These are phyloP conservation scores for Mola mola DNA, from an alignment of 2,113 vertebrate species.

Conservation along the genomic window DNA sequence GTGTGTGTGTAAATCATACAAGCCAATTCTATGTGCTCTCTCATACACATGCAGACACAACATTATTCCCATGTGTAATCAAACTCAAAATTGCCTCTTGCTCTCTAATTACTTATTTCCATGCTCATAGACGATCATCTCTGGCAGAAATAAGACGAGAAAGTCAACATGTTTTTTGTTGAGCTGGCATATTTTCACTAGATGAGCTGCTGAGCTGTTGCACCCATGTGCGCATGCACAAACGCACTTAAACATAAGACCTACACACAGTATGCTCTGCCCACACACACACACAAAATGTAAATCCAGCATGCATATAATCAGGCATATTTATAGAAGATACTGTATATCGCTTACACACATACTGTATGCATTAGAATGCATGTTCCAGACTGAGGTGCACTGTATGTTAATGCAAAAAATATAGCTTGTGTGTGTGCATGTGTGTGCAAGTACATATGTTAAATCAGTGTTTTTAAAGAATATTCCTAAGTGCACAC, in stretches of 20 bases:
- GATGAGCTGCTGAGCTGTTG: constrained; percentile 31
- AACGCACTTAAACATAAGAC: background rate
- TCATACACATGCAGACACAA: constrained; percentile 3
- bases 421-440: background rate
- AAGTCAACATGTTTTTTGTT: constrained; percentile 50
- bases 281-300: background rate
- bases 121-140: constrained; percentile 52
- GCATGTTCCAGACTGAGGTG: background rate
- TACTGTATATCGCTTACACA: background rate
- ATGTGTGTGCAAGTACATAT: background rate
- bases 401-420: background rate
- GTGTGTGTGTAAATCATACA: too few relatives aligned
- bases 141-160: constrained; percentile 43
- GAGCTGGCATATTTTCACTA: constrained; percentile 52
- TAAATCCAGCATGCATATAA: background rate
- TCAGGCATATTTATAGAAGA: constrained; percentile 14
- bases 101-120: constrained; percentile 54
- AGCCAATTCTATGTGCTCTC: background rate
- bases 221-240: background rate
- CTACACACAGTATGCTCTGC: background rate
- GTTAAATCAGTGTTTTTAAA: too few relatives aligned
- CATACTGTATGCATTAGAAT: background rate
- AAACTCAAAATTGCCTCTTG: constrained; percentile 49
- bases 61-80: constrained; percentile 30
- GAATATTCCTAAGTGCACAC: too few relatives aligned